Evolutionary conservation across 2,797 vertebrate species (phyloP), one percentile per base, ranked within the genome.

Genomic region (Siniperca obscura): DNA sequence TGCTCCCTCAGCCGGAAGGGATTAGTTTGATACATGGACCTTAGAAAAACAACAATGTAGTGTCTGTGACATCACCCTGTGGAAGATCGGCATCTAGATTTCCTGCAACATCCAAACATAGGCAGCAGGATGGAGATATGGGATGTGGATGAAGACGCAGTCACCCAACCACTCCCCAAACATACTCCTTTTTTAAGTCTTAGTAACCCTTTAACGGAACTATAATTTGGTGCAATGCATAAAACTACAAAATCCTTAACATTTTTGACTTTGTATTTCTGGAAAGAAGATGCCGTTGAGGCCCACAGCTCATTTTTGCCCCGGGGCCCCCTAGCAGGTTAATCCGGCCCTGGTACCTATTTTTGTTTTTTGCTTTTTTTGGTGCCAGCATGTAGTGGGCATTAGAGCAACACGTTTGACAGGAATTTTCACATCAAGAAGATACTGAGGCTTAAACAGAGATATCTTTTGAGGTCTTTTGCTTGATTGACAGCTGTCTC

Each of bases 61-160:
- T 30, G 44, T 82, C 67, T 85, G 78, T 67, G 72, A 73, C 70
- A 44, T 77, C 72, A 71, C 34, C 60, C n/a, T 53, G 21, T 22
- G 56, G 55, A 61, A 46, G 71, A 59, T 34, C 2, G 1, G 40
- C 59, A 19, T 74, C 25, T 17, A 53, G 5, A 53, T n/a, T 19
- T 59, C 27, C 50, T 57, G 55, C 11, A 56, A 21, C 27, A 57
- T 25, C 36, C 4, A 57, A 22, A 22, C 52, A 52, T 2, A n/a
- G n/a, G n/a, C 30, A 64, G 50, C 46, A 22, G 36, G 46, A n/a
- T 17, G 11, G 7, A 79, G 44, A 30, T 50, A 11, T 34, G 25
- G 52, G 22, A 55, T 25, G n/a, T 55, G 22, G 53, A 55, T 25
- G 53, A 25, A 13, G 11, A 55, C 38, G 22, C 21, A 16, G 22